A percentile compares a stretch with the other conserved stretches of the same genome.
These are phyloP conservation scores for Morone saxatilis DNA, from an alignment of 2,113 vertebrate species.

Conservation along the genomic window DNA sequence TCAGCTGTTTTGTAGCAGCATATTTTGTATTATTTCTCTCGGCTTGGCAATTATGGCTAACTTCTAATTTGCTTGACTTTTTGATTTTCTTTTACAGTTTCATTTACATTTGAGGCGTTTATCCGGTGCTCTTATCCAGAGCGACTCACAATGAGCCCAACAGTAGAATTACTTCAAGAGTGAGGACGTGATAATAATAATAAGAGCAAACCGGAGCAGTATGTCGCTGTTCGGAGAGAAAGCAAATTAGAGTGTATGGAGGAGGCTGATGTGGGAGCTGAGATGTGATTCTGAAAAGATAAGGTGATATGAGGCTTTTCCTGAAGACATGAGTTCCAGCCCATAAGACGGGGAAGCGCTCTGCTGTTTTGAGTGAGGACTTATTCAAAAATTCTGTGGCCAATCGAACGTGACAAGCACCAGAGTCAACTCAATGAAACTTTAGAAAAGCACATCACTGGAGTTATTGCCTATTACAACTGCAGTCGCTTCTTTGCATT, in stretches of 20 bases:
- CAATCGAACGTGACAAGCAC: conserved; percentile 45
- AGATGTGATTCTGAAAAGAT: conserved; percentile 49
- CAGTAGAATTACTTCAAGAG: conserved; percentile 60
- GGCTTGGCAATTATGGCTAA: conserved; percentile 37
- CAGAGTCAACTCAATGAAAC: conserved; percentile 49
- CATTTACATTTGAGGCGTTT: conserved; percentile 62
- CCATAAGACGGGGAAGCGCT: conserved; percentile 30
- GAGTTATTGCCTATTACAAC: conserved; percentile 49
- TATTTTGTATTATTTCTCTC: conserved; percentile 22
- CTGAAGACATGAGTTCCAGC: conserved; percentile 20
- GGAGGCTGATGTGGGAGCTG: conserved; percentile 35
- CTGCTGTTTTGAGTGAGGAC: conserved; percentile 33
- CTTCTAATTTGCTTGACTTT: conserved; percentile 40
- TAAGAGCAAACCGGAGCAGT: conserved; percentile 24
- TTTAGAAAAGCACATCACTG: conserved; percentile 16
- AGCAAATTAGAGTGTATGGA: conserved; percentile 44
- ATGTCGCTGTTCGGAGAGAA: conserved; percentile 33
- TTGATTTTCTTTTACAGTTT: conserved; percentile 53
- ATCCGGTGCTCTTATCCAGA: conserved; percentile 44
- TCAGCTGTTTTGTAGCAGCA: conserved; percentile 41
- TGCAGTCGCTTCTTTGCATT: conserved; percentile 34
- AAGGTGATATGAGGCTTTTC: conserved; percentile 42
- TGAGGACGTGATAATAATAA: conserved; percentile 60
- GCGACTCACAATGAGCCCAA: conserved; percentile 50
- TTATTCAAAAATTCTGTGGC: conserved; percentile 32